Percentiles rank a stretch among this genome's conserved stretches.
Evolutionary conservation across 2,113 vertebrate species (phyloP).

Genomic region (Tachysurus vachellii): DNA sequence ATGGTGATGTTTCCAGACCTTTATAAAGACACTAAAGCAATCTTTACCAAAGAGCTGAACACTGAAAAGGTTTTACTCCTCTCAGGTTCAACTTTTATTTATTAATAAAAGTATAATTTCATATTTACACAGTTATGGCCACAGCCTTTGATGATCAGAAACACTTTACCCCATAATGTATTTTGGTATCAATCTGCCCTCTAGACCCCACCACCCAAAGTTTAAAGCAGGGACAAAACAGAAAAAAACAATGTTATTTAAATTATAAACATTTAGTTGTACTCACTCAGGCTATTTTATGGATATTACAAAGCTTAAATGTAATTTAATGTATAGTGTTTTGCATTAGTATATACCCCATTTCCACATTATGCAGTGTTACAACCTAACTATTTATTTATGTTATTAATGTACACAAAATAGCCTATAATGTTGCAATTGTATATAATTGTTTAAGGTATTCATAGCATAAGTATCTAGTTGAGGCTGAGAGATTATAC

Average conservation of each 20-base stretch:
- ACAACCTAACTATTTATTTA: not conserved
- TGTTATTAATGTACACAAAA: not conserved
- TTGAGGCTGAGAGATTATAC: not conserved
- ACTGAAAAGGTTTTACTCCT: not conserved
- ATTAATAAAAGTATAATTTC: not conserved
- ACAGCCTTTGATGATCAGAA: not conserved
- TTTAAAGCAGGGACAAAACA: not conserved
- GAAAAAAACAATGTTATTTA: not conserved
- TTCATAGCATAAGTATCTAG: no score
- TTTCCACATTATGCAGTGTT: not conserved
- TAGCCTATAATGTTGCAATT: not conserved
- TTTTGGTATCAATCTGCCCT: not conserved
- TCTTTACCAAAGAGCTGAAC: not conserved
- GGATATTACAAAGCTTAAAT: not conserved
- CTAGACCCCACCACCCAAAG: not conserved
- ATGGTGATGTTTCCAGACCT: not conserved
- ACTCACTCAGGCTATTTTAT: not conserved
- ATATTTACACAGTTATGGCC: not conserved
- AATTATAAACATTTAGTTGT: not conserved
- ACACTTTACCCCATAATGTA: not conserved
- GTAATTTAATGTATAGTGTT: not conserved
- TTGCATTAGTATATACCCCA: not conserved
- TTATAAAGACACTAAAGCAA: not conserved
- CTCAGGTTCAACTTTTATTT: not conserved
- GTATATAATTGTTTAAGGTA: no score